Conservation (phyloP, 1,140 invertebrate genomes). For the Neoseiulus cucumeris region DNA sequence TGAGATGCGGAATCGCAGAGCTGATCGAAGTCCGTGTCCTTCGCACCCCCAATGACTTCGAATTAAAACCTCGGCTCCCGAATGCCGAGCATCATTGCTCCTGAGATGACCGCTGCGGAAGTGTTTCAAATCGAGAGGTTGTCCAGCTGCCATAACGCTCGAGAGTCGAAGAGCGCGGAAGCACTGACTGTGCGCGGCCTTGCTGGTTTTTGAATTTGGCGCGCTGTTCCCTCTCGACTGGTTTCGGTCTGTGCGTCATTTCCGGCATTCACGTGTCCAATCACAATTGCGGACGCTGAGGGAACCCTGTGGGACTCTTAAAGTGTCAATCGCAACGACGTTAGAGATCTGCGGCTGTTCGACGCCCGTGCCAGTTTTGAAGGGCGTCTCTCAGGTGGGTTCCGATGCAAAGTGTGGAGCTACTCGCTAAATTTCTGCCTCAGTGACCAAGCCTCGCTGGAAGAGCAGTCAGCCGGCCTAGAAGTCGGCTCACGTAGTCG, state of each 20-base stretch:
- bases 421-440: not conserved
- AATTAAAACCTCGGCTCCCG: too few relatives aligned
- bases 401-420: not conserved
- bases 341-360: not conserved
- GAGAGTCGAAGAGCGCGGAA: too few relatives aligned
- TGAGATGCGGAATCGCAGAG: too few relatives aligned
- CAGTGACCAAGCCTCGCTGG: not conserved
- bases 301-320: not conserved
- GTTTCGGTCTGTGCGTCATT: constrained; percentile 6
- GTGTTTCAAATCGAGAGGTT: too few relatives aligned
- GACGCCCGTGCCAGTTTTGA: not conserved
- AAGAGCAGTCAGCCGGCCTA: not conserved
- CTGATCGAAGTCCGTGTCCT: too few relatives aligned
- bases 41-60: too few relatives aligned
- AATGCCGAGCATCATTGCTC: too few relatives aligned
- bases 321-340: not conserved
- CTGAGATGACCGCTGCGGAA: too few relatives aligned
- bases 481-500: too few relatives aligned
- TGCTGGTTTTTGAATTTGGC: too few relatives aligned
- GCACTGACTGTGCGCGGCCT: too few relatives aligned
- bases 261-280: constrained; percentile 10
- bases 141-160: too few relatives aligned
- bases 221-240: not conserved
- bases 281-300: not conserved
- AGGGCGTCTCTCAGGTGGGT: not conserved